A percentile compares a stretch with the other conserved stretches of the same genome.
Conservation (phyloP, 2,797 vertebrate genomes). For the Monodelphis domestica region DNA sequence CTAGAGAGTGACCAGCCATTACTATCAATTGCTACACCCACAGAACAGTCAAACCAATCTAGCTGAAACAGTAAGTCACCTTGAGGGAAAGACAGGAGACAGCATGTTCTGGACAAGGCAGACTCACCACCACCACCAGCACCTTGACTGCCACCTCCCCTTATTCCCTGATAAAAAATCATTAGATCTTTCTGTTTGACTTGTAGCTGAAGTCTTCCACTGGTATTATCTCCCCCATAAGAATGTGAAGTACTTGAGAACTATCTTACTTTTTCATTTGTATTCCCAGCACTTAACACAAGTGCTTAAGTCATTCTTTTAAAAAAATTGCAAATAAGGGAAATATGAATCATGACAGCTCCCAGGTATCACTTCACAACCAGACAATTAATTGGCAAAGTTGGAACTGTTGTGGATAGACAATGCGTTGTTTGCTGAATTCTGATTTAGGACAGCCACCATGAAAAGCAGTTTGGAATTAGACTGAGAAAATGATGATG, state of each 20-base stretch:
- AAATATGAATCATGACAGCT: neutral
- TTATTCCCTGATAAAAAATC: neutral
- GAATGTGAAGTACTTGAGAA: neutral
- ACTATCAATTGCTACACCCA: no score
- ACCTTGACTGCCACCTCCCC: no score
- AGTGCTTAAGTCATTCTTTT: no score
- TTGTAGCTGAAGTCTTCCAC: neutral
- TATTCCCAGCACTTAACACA: neutral
- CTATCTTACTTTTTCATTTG: neutral
- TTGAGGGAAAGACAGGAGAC: no score
- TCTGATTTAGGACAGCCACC: neutral
- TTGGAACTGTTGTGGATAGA: neutral
- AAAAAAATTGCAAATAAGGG: neutral
- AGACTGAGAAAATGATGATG: neutral
- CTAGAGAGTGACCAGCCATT: no score
- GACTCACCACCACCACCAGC: no score
- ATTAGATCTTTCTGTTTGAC: neutral
- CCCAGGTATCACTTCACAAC: neutral
- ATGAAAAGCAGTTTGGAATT: neutral
- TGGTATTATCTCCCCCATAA: no score
- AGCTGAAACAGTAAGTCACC: no score
- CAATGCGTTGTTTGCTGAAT: neutral
- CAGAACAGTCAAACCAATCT: no score
- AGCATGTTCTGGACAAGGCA: no score
- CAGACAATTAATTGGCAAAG: neutral